Evolutionary conservation across 2,888 invertebrate genomes (phyloP), one percentile per base, ranked within the genome.

Genomic region (Drosophila pseudotalamancana): DNA sequence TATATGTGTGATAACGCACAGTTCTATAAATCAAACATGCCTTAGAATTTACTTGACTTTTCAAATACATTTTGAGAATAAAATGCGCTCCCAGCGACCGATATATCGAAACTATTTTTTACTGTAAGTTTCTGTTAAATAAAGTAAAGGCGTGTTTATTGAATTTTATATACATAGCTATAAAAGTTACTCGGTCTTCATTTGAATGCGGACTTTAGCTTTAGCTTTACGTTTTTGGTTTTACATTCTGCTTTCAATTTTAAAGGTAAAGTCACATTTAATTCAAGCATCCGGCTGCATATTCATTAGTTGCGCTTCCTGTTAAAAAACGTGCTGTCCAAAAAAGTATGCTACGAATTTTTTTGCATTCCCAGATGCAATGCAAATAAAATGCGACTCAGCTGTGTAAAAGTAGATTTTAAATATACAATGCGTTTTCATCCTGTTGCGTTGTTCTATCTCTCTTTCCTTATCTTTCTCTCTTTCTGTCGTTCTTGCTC

Each of bases 391-490:
- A 56, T 62, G 27, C 25, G 79, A 66, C 79, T 57, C 40, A 53
- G 49, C 63, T 56, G 59, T 48, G 59, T 59, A 63, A 72, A 72
- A 80, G 73, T 54, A 49, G 72, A 35, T 57, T 69, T 74, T 63
- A 56, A 69, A 73, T 63, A 69, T 50, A 51, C 78, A 78, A 82
- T 65, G 57, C 48, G 49, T 48, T 48, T 50, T 60, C 23, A 43
- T 60, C 57, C 60, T 62, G 60, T 55, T 68, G 61, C 56, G 55
- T 8, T 21, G 35, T 18, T 6, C 34, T 9, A n/a, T 25, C 21
- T 18, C 32, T 6, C 29, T 23, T n/a, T 32, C 39, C 16, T 27
- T n/a, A 8, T 16, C 31, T 40, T 12, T 21, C 21, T n/a, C 19
- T 45, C 45, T 35, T 18, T 25, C 39, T 21, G 25, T 11, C n/a